phyloP scores from a whole-genome alignment of 1,140 invertebrate species.

The Sitodiplosis mosellana region DNA sequence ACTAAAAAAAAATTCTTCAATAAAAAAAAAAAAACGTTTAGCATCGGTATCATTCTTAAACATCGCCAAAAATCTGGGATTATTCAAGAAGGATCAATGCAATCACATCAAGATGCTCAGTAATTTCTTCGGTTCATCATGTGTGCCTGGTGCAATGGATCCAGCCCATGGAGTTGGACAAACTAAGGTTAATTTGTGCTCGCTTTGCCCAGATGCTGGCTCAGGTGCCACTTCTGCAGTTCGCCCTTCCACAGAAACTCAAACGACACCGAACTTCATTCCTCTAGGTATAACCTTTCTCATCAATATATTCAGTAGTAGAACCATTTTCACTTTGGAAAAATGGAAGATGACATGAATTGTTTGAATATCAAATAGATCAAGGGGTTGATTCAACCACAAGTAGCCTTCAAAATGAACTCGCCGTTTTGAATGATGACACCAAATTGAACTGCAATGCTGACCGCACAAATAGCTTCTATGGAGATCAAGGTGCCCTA shows the following conservation, averaged over 20 bases:
- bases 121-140: constrained; percentile 34
- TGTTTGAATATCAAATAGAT: too few species aligned
- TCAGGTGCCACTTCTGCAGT: too few species aligned
- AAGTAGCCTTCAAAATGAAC: too few species aligned
- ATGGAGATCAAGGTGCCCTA: constrained; percentile 41
- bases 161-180: constrained; percentile 21
- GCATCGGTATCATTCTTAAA: constrained; percentile 40
- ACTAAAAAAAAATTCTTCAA: background rate
- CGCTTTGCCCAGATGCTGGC: constrained; percentile 8
- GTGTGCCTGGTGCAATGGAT: constrained; percentile 36
- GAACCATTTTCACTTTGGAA: too few species aligned
- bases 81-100: constrained; percentile 29
- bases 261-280: too few species aligned
- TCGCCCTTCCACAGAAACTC: too few species aligned
- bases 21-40: too few species aligned
- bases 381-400: too few species aligned
- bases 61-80: constrained; percentile 21
- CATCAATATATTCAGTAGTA: too few species aligned
- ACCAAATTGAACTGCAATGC: constrained; percentile 18
- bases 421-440: background rate
- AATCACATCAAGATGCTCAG: constrained; percentile 33
- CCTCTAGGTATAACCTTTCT: too few species aligned
- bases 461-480: constrained; percentile 33
- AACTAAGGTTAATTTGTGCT: constrained; percentile 15
- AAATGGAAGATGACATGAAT: too few species aligned